Evolutionary conservation across 2,888 invertebrate species (phyloP).

Genomic region (Neoitamus cyanurus): DNA sequence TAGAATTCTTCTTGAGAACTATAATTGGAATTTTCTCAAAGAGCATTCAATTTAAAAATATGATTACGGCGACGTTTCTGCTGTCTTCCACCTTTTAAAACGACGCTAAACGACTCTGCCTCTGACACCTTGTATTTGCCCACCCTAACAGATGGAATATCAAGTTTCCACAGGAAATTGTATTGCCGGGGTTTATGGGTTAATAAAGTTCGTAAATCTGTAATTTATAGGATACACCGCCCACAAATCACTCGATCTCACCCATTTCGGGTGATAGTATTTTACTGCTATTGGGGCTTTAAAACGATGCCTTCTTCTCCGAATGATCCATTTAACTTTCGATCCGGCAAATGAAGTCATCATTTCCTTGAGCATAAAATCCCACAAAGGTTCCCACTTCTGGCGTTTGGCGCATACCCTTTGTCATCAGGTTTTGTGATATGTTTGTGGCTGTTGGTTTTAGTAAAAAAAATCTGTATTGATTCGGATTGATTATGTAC

Average conservation of each 20-base stretch:
- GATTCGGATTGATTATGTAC: neutral
- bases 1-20: neutral
- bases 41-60: neutral
- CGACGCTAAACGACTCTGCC: no score
- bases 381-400: neutral
- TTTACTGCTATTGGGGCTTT: neutral
- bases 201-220: slow-evolving; percentile 19
- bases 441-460: neutral
- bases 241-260: slow-evolving; percentile 6
- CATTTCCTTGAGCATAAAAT: neutral
- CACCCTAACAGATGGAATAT: neutral
- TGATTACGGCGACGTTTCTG: neutral
- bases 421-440: neutral
- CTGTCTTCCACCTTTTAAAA: neutral
- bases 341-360: neutral
- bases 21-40: neutral
- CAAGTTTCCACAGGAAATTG: slow-evolving; percentile 17
- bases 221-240: slow-evolving; percentile 8
- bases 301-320: neutral
- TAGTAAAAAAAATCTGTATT: neutral
- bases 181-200: neutral
- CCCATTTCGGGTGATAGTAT: neutral
- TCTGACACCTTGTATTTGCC: neutral
- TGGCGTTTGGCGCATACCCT: neutral
- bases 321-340: neutral